Evolutionary conservation across 1,140 invertebrate species (phyloP).

Genomic region (Gerris buenoi): DNA sequence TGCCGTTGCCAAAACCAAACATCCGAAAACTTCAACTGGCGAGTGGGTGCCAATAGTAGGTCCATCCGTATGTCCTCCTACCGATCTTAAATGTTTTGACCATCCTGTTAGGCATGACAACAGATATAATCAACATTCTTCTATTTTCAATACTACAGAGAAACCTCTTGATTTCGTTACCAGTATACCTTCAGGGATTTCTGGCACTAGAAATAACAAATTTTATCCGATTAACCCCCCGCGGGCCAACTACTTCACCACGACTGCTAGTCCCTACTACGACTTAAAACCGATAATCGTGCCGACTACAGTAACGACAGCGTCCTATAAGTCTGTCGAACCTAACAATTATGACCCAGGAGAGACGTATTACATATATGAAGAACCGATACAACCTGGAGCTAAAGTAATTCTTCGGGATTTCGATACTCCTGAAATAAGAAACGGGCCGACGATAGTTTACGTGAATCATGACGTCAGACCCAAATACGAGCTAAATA

Average conservation of each 20-base stretch:
- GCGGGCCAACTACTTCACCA: background rate
- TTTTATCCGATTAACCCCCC: background rate
- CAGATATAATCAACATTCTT: background rate
- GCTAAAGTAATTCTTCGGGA: slow-evolving; percentile 7
- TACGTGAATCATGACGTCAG: slow-evolving; percentile 1
- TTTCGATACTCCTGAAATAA: background rate
- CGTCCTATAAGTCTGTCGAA: slow-evolving; percentile 3
- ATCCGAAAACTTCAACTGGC: background rate
- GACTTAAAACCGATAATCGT: slow-evolving; percentile 16
- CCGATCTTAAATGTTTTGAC: background rate
- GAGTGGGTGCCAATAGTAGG: background rate
- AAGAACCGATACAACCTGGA: slow-evolving; percentile 23
- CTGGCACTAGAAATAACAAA: background rate
- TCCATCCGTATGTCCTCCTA: background rate
- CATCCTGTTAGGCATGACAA: background rate
- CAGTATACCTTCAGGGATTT: background rate
- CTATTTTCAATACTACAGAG: background rate
- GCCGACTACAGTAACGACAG: slow-evolving; percentile 23
- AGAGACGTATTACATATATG: slow-evolving; percentile 26
- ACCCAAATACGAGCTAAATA: slow-evolving; percentile 7
- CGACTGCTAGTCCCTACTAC: background rate
- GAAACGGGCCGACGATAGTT: background rate
- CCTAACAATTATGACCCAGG: background rate
- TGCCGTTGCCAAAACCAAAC: background rate
- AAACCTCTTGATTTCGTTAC: background rate